Evolutionary conservation across 2,888 invertebrate genomes (phyloP).

Genomic region (Laothoe populi): DNA sequence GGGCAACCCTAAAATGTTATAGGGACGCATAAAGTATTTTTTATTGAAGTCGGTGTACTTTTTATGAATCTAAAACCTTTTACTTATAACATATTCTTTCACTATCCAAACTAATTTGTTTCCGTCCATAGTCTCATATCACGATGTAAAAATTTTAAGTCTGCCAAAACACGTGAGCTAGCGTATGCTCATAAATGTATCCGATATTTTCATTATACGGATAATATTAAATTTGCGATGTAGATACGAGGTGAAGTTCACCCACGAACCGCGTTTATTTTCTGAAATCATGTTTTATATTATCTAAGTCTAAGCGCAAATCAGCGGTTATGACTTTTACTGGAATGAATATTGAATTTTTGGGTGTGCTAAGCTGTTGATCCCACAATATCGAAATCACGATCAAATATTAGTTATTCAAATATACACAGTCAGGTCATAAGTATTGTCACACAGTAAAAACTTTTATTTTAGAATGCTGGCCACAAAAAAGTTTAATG

Average conservation of each 20-base stretch:
- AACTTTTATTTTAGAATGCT: too few species aligned
- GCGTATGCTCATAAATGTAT: slow-evolving; percentile 10
- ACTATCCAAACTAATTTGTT: slow-evolving; percentile 15
- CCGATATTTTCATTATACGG: slow-evolving; percentile 19
- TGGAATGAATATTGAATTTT: neutral
- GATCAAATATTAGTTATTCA: neutral
- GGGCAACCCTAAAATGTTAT: too few species aligned
- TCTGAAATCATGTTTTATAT: slow-evolving; percentile 9
- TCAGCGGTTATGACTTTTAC: neutral
- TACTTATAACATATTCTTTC: neutral
- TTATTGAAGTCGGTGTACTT: neutral
- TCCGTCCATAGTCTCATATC: neutral
- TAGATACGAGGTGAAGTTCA: slow-evolving; percentile 15
- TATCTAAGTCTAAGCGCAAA: neutral
- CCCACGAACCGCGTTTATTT: slow-evolving; percentile 18
- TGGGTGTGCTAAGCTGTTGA: neutral
- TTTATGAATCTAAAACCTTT: too few species aligned
- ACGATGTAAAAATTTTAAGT: neutral
- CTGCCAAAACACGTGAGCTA: slow-evolving; percentile 21
- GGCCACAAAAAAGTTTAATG: too few species aligned
- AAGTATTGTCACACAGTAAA: too few species aligned
- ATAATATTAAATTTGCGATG: slow-evolving; percentile 23
- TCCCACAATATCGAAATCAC: too few species aligned
- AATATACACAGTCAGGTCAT: too few species aligned
- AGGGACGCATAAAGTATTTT: too few species aligned